A percentile compares a stretch with the other conserved stretches of the same genome.
Conservation (phyloP, 2,888 invertebrate species). For the Slavum lentiscoides region DNA sequence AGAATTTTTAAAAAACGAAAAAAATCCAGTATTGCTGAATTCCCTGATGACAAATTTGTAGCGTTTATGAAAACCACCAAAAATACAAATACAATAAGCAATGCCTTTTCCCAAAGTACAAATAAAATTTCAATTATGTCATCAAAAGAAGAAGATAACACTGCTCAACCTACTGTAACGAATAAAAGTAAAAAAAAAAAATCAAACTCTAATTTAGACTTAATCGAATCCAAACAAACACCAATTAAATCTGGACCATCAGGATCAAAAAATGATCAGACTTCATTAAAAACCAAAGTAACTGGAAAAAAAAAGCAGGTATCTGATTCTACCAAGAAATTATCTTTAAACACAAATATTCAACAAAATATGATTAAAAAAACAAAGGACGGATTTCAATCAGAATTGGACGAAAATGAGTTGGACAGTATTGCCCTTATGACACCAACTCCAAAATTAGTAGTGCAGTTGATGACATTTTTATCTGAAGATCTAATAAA, state of each 20-base stretch:
- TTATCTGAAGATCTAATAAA: slow-evolving; percentile 42
- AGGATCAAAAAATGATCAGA: not conserved
- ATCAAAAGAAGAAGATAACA: not conserved
- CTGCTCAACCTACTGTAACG: not conserved
- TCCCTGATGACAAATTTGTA: slow-evolving; percentile 12
- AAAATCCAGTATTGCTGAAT: not conserved
- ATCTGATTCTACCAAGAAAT: not conserved
- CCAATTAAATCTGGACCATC: not conserved
- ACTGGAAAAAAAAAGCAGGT: not conserved
- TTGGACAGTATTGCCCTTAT: not conserved
- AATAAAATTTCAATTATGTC: not conserved
- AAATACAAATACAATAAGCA: not conserved
- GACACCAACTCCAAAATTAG: slow-evolving; percentile 22
- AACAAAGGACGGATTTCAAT: not conserved
- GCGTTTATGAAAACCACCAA: not conserved
- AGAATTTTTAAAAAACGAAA: slow-evolving; percentile 19
- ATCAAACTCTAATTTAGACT: not conserved
- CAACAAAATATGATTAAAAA: not conserved
- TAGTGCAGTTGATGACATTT: not conserved
- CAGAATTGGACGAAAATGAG: not conserved
- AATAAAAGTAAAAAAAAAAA: not conserved
- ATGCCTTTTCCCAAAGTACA: not conserved
- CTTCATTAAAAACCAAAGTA: not conserved
- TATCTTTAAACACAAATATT: too few relatives aligned
- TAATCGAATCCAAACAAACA: too few relatives aligned